Conservation (phyloP, 2,888 invertebrate genomes). For the Thymelicus acteon region DNA sequence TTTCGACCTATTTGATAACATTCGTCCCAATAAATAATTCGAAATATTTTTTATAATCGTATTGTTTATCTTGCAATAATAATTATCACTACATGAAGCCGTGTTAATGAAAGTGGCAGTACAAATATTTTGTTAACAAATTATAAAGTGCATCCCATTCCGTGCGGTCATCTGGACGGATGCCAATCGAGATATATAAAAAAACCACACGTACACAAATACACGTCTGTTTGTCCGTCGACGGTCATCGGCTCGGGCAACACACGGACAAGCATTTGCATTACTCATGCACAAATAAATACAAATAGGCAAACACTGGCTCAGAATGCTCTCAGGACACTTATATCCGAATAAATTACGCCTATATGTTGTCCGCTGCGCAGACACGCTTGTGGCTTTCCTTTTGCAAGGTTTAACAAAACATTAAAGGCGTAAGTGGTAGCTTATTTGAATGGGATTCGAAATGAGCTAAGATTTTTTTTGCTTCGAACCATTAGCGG, state of each 20-base stretch:
- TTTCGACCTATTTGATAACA: too few relatives aligned
- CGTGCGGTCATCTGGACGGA: conserved; percentile 44
- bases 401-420: conserved; percentile 2
- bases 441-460: conserved; percentile 6
- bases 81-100: too few relatives aligned
- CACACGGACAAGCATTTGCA: conserved; percentile 45
- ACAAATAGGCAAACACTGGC: conserved; percentile 27
- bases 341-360: conserved; percentile 35
- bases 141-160: conserved; percentile 38
- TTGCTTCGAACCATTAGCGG: too few relatives aligned
- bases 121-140: conserved; percentile 41
- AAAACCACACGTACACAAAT: conserved; percentile 38
- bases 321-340: conserved; percentile 35
- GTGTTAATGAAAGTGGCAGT: conserved; percentile 34
- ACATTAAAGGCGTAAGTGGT: conserved; percentile 2
- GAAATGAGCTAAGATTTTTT: background rate
- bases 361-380: conserved; percentile 3
- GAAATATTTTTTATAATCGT: too few relatives aligned
- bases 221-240: conserved; percentile 43
- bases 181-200: conserved; percentile 42
- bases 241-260: conserved; percentile 51
- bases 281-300: conserved; percentile 45
- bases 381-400: background rate
- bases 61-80: too few relatives aligned
- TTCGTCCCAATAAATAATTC: too few relatives aligned